Evolutionary conservation across 2,888 invertebrate genomes (phyloP).

Genomic region (Acanthosoma haemorrhoidale): DNA sequence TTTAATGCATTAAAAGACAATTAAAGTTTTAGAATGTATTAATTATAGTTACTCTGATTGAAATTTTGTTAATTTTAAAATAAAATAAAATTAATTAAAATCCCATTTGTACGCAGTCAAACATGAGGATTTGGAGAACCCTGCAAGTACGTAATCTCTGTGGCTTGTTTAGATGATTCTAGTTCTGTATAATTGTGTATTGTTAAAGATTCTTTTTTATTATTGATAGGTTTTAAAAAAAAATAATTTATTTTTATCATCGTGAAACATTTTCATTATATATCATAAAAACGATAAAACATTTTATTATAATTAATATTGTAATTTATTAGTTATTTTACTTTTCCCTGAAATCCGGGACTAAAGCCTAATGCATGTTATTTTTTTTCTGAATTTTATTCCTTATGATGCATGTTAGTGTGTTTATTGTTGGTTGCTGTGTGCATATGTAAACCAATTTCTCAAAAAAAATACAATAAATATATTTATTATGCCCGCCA

Average conservation of each 20-base stretch:
- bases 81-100: slow-evolving; percentile 17
- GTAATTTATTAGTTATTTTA: too few species aligned
- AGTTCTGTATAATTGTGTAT: neutral
- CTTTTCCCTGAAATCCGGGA: too few species aligned
- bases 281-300: neutral
- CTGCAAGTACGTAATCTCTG: slow-evolving; percentile 61
- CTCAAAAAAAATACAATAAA: too few species aligned
- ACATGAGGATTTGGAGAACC: slow-evolving; percentile 72
- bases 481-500: too few species aligned
- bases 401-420: too few species aligned
- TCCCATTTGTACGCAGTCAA: slow-evolving; percentile 50
- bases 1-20: too few species aligned
- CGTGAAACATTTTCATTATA: neutral
- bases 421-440: too few species aligned
- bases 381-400: too few species aligned
- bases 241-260: neutral
- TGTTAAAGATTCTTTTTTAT: neutral
- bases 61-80: neutral
- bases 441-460: too few species aligned
- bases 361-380: too few species aligned
- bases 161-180: neutral
- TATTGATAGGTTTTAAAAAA: neutral
- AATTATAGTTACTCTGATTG: too few species aligned
- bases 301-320: neutral
- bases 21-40: too few species aligned